Evolutionary conservation across 2,797 vertebrate species (phyloP).

Genomic region (Eulemur rubriventer): DNA sequence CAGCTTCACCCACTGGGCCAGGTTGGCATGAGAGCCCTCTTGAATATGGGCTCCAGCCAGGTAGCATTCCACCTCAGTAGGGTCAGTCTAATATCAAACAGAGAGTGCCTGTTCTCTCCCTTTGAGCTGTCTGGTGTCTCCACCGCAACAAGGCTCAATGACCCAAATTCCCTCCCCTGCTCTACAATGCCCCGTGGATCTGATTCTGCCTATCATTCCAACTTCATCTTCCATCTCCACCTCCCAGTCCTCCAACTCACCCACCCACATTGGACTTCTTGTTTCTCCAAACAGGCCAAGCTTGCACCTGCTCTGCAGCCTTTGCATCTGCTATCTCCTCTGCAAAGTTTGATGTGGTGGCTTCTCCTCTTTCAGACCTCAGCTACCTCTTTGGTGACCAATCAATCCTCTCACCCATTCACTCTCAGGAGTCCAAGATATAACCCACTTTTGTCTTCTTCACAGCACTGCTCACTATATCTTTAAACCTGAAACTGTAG

Average conservation of each 20-base stretch:
- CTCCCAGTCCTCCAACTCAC: not conserved
- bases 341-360: not conserved
- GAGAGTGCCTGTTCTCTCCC: not conserved
- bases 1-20: not conserved
- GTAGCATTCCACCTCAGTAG: too few relatives aligned
- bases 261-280: not conserved
- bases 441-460: not conserved
- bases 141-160: not conserved
- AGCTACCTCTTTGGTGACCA: too few relatives aligned
- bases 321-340: accelerated
- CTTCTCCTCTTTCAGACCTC: not conserved
- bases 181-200: not conserved
- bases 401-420: not conserved
- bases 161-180: not conserved
- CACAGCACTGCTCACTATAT: not conserved
- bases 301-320: too few relatives aligned
- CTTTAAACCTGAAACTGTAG: not conserved
- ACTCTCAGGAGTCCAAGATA: not conserved
- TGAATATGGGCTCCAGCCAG: not conserved
- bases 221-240: not conserved
- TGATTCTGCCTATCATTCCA: not conserved
- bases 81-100: not conserved
- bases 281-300: not conserved
- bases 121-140: not conserved
- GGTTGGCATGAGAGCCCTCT: not conserved